Evolutionary conservation across 2,888 invertebrate species (phyloP).

Genomic region (Melieria crassipennis): DNA sequence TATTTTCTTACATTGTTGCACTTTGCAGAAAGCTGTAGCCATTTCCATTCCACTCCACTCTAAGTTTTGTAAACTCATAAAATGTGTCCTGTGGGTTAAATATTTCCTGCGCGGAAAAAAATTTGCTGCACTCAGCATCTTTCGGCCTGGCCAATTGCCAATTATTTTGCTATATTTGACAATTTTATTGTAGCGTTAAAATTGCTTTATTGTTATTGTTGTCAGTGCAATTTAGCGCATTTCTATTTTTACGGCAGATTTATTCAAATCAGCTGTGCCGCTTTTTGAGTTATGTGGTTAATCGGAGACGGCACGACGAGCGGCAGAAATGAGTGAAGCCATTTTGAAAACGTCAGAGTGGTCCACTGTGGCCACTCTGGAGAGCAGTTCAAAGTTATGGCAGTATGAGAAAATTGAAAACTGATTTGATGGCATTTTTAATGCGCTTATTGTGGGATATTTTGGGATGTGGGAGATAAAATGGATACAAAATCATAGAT

Average conservation of each 20-base stretch:
- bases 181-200: constrained; percentile 30
- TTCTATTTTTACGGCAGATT: constrained; percentile 23
- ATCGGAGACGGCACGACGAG: too few relatives aligned
- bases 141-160: constrained; percentile 24
- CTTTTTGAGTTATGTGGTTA: neutral
- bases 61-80: constrained; percentile 20
- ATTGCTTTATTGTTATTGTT: constrained; percentile 34
- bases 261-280: constrained; percentile 26
- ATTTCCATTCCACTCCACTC: neutral
- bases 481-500: too few relatives aligned
- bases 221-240: neutral
- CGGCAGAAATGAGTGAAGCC: too few relatives aligned
- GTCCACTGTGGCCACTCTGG: too few relatives aligned
- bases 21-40: neutral
- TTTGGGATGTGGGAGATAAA: too few relatives aligned
- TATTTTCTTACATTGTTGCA: constrained; percentile 25
- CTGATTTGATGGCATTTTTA: too few relatives aligned
- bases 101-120: constrained; percentile 7
- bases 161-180: constrained; percentile 15
- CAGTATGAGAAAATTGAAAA: too few relatives aligned
- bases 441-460: too few relatives aligned
- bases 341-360: too few relatives aligned
- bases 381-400: too few relatives aligned
- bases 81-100: constrained; percentile 15
- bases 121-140: constrained; percentile 1